phyloP scores from a whole-genome alignment of 2,888 invertebrate species.

The Phortica okadai region DNA sequence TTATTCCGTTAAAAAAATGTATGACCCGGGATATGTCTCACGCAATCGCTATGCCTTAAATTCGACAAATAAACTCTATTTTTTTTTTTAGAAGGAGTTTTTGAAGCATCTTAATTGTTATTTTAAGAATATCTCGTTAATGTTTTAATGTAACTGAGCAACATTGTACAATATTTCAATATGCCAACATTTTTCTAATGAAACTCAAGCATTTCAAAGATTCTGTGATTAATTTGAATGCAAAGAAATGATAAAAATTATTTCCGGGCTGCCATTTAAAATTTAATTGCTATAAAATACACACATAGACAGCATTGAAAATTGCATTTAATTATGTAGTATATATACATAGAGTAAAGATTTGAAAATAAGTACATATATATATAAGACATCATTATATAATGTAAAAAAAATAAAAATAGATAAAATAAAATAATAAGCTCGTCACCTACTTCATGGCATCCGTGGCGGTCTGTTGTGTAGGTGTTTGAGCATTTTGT shows the following conservation, averaged over 20 bases:
- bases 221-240: neutral
- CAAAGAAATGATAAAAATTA: slow-evolving; percentile 1
- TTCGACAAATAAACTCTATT: too few species aligned
- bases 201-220: neutral
- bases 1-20: too few species aligned
- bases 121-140: too few species aligned
- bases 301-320: neutral
- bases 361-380: too few species aligned
- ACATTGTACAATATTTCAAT: too few species aligned
- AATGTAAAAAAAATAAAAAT: neutral
- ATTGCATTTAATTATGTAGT: neutral
- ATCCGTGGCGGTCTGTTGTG: neutral
- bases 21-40: too few species aligned
- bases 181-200: too few species aligned
- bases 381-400: neutral
- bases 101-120: too few species aligned
- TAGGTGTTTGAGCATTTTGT: slow-evolving; percentile 3
- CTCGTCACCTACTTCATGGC: slow-evolving; percentile 17
- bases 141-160: too few species aligned
- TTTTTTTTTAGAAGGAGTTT: too few species aligned
- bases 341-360: too few species aligned
- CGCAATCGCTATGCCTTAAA: too few species aligned
- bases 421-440: neutral
- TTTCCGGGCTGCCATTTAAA: slow-evolving; percentile 17
- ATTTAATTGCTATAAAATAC: slow-evolving; percentile 7